Conservation (phyloP, 30 jellyfish, hydroid and myxozoan species). For the Aurelia coerulea region DNA sequence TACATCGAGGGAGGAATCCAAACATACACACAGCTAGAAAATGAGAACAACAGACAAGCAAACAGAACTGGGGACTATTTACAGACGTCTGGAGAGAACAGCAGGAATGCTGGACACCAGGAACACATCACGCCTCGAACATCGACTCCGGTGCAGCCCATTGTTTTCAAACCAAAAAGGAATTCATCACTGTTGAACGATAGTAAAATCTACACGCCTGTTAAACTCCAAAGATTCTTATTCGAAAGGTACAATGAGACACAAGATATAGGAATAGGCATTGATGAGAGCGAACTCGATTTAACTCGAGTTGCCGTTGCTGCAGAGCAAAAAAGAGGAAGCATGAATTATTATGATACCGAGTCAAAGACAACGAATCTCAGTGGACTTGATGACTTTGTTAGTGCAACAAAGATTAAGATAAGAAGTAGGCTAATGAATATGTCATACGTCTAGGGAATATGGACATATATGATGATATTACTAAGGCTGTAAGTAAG, state of each 20-base stretch:
- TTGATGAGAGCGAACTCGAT: constrained; percentile 20
- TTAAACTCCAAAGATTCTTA: constrained; percentile 27
- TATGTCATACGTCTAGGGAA: constrained; percentile 28
- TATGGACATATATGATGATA: too few relatives aligned
- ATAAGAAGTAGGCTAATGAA: constrained; percentile 48
- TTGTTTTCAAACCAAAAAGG: neutral
- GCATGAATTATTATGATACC: neutral
- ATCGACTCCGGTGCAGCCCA: constrained; percentile 49
- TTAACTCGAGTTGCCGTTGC: constrained; percentile 16
- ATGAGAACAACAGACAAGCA: neutral
- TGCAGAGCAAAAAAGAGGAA: constrained; percentile 46
- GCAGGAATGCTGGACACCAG: neutral
- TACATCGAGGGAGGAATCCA: constrained; percentile 64
- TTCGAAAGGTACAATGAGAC: constrained; percentile 15
- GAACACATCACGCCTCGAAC: constrained; percentile 11
- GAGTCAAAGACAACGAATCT: neutral
- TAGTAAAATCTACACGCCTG: constrained; percentile 37
- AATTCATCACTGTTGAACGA: neutral
- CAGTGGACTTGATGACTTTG: constrained; percentile 35
- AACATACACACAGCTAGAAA: constrained; percentile 36
- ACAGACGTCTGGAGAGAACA: constrained; percentile 14
- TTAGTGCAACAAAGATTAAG: constrained; percentile 28
- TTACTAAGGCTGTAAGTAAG: neutral
- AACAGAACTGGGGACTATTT: constrained; percentile 31
- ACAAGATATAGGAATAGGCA: constrained; percentile 31